Evolutionary conservation across 2,113 vertebrate species (phyloP), one percentile per base, ranked within the genome.

Genomic region (Tenrec ecaudatus): DNA sequence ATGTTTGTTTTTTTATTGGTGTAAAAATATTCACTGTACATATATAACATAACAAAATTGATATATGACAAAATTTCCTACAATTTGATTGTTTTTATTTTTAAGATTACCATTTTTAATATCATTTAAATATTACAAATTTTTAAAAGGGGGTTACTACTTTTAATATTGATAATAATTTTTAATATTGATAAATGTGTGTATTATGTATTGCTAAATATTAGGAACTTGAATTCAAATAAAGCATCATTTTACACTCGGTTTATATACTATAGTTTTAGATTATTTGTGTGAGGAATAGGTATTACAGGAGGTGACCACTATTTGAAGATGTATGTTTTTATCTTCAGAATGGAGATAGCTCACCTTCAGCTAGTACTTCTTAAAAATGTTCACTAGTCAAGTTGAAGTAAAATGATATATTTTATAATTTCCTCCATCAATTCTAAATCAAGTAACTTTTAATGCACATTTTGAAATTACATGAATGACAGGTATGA

Each of bases 331-430:
- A 80, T 9, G 77, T 96, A 78, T 43, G n/a, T 60, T 31, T 96
- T 92, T 73, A 2, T 76, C 92, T 96, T 94, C 88, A 86, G 85
- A 38, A 87, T 95, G 82, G 71, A 93, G 68, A 95, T 83, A n/a
- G n/a, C 27, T 75, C 0, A 20, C 38, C 36, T 87, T 86, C 43
- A 75, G 22, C 25, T 96, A 22, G 17, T 36, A 73, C 33, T 73
- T 36, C 19, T 25, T 93, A 88, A 92, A 95, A 92, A 8, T 81
- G n/a, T 90, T 69, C 38, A 29, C 40, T 95, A n/a, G 82, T 68
- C 79, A 89, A 79, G 4, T 86, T 82, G 17, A 89, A 86, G 38
- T 77, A 29, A 75, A 40, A 47, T 43, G 11, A 75, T 47, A 80
- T 6, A 73, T 95, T 95, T 96, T 64, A 94, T 93, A 82, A 62